Conservation (phyloP, 2,113 vertebrate species). For the Trichechus manatus region DNA sequence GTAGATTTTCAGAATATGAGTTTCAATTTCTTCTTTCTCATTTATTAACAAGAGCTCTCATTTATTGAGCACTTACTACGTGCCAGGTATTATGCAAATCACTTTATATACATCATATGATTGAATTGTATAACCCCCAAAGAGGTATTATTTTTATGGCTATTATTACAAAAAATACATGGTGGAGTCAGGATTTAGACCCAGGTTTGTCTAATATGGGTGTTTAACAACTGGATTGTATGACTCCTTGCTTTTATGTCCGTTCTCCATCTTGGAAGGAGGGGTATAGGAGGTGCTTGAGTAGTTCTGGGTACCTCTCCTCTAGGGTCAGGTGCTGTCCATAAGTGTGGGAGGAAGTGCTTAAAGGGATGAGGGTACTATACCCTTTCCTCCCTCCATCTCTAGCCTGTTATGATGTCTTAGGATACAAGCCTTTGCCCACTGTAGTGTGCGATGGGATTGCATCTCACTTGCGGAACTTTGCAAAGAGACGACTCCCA, state of each 20-base stretch:
- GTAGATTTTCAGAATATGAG: constrained; percentile 56
- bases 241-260: constrained; percentile 18
- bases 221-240: background rate
- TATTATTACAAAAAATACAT: constrained; percentile 40
- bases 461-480: background rate
- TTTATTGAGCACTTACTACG: constrained; percentile 33
- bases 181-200: constrained; percentile 29
- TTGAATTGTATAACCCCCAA: background rate
- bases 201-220: background rate
- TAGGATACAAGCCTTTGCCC: constrained; percentile 30
- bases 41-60: constrained; percentile 5
- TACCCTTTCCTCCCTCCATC: background rate
- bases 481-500: constrained; percentile 32
- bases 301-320: background rate
- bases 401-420: background rate
- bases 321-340: constrained; percentile 7
- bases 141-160: constrained; percentile 39
- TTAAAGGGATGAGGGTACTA: background rate
- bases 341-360: background rate
- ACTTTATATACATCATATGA: background rate
- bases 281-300: background rate
- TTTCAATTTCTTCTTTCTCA: constrained; percentile 51
- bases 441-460: background rate
- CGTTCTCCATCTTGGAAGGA: background rate
- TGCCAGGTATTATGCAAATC: background rate